Percentiles rank a stretch among this genome's conserved stretches.
Conservation (phyloP, 2,797 vertebrate species). For the Gymnoscopelus microlampas region DNA sequence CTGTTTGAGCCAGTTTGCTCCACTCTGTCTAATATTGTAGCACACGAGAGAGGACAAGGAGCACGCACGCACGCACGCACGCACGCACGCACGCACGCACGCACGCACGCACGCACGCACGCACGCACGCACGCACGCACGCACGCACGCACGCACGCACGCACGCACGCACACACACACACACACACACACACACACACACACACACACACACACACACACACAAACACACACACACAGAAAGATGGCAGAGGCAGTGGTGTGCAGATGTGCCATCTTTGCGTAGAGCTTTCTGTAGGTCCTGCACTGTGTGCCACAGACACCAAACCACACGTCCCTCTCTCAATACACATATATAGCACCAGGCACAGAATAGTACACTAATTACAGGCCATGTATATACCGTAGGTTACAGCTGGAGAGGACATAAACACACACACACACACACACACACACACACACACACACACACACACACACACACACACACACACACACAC, state of each 20-base stretch:
- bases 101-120: background rate
- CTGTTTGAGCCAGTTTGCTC: conserved; percentile 4
- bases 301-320: conserved; percentile 43
- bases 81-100: background rate
- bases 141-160: no score
- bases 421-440: conserved; percentile 20
- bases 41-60: background rate
- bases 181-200: conserved; percentile 3
- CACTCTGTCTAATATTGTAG: conserved; percentile 1
- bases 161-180: no score
- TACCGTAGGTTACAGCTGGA: conserved; percentile 2
- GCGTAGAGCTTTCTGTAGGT: conserved; percentile 43
- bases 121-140: no score
- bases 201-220: conserved; percentile 6
- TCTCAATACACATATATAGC: conserved; percentile 71
- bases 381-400: conserved; percentile 74
- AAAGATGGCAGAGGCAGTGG: no score
- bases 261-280: background rate
- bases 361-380: conserved; percentile 62
- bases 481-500: conserved; percentile 34
- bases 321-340: conserved; percentile 58
- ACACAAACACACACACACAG: background rate
- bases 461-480: conserved; percentile 7
- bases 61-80: background rate
- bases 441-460: conserved; percentile 20